Evolutionary conservation across 2,888 invertebrate species (phyloP), one percentile per base, ranked within the genome.

Genomic region (Cryptophagus acutangulus): DNA sequence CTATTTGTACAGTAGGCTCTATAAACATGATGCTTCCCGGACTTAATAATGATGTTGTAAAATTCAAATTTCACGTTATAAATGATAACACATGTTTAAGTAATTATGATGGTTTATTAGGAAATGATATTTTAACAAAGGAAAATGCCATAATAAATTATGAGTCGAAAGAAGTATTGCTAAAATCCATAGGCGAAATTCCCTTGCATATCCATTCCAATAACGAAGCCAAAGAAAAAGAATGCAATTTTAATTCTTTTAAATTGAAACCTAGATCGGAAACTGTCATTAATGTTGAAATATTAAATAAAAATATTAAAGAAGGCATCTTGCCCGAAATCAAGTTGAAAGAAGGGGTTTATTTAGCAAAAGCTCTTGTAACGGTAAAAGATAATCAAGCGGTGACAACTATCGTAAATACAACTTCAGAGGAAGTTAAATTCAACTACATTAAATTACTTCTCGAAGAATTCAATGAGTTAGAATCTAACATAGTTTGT

Each of bases 301-400:
- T 53, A 29, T 17, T 39, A 17, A 51, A 52, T 41, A 8, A 16
- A 8, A 18, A 51, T 17, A 38, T 49, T 25, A 35, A 33, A 20
- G 36, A 50, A 41, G 52, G 52, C 16, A 46, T 52, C 13, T 45
- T 40, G 29, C 46, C 48, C 5, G 46, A 52, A 29, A 35, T 46
- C 8, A 3, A 34, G 20, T 43, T 51, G 18, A 20, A 18, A 3
- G 41, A 48, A 17, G 46, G 41, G 14, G 45, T 52, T 24, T 48
- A 37, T 38, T 33, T 44, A 33, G 40, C 48, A 14, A 38, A 41
- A 40, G 36, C 36, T 33, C 26, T 41, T 9, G 43, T 46, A 14
- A 37, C 5, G 16, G 18, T 46, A 1, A 14, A 40, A 36, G 37
- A 46, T 40, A 33, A 42, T 3, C 16, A 33, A 6, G 43, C 45